phyloP scores from a whole-genome alignment of 1,140 invertebrate genomes.

The Brachionus sp. region DNA sequence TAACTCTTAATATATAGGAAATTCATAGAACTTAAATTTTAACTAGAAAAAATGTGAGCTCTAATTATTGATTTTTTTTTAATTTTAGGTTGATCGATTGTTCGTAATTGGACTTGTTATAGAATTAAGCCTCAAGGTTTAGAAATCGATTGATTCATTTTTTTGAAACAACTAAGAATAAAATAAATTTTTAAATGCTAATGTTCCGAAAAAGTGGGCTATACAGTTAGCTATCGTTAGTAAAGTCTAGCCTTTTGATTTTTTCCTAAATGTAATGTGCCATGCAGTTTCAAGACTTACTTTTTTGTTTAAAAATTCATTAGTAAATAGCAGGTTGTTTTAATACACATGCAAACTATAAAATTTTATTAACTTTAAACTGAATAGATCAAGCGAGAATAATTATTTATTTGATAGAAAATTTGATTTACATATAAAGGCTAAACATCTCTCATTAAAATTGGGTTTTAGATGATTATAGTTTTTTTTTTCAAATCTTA shows the following conservation, averaged over 20 bases:
- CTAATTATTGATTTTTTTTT: background rate
- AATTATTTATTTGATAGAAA: background rate
- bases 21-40: background rate
- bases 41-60: background rate
- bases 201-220: background rate
- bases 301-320: background rate
- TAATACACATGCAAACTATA: background rate
- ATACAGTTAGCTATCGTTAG: background rate
- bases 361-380: background rate
- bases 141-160: background rate
- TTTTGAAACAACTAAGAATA: background rate
- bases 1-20: background rate
- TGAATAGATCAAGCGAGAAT: background rate
- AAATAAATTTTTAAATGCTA: background rate
- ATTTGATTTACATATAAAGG: background rate
- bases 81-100: background rate
- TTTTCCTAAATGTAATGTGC: background rate
- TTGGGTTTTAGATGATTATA: background rate
- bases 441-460: background rate
- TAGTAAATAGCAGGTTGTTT: background rate
- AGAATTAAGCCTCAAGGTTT: background rate
- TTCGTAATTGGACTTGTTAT: background rate
- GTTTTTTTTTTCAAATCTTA: too few species aligned
- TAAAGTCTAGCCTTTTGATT: background rate
- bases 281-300: background rate